phyloP scores from a whole-genome alignment of 2,113 vertebrate species.

The Xyrauchen texanus region DNA sequence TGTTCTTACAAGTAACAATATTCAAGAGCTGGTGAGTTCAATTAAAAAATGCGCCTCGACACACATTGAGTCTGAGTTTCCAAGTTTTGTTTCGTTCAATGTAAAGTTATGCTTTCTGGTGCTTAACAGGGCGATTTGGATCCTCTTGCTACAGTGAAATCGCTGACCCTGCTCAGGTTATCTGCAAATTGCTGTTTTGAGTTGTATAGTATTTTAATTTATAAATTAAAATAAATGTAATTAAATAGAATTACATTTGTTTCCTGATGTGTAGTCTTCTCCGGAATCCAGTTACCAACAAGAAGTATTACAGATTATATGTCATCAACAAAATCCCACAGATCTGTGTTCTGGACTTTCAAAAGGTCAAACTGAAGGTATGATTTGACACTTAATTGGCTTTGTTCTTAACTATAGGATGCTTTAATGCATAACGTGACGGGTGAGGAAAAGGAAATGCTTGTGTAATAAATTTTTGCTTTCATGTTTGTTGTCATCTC shows the following conservation, averaged over 20 bases:
- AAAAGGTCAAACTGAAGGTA: conserved; percentile 96
- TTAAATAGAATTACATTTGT: background rate
- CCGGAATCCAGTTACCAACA: conserved; percentile 96
- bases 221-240: too few relatives aligned
- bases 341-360: conserved; percentile 94
- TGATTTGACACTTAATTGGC: background rate
- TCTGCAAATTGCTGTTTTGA: background rate
- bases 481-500: too few relatives aligned
- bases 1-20: conserved; percentile 96
- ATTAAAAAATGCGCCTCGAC: background rate
- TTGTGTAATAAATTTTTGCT: too few relatives aligned
- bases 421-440: too few relatives aligned
- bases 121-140: conserved; percentile 88
- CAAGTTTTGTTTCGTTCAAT: background rate
- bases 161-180: conserved; percentile 91
- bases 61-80: background rate
- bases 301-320: conserved; percentile 97
- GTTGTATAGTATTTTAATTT: too few relatives aligned
- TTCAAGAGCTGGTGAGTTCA: conserved; percentile 89
- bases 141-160: conserved; percentile 86
- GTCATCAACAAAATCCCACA: conserved; percentile 94
- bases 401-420: too few relatives aligned
- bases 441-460: too few relatives aligned
- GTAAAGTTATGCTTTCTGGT: background rate
- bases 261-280: conserved; percentile 77